phyloP scores from a whole-genome alignment of 2,113 vertebrate species.

The Oncorhynchus kisutch region DNA sequence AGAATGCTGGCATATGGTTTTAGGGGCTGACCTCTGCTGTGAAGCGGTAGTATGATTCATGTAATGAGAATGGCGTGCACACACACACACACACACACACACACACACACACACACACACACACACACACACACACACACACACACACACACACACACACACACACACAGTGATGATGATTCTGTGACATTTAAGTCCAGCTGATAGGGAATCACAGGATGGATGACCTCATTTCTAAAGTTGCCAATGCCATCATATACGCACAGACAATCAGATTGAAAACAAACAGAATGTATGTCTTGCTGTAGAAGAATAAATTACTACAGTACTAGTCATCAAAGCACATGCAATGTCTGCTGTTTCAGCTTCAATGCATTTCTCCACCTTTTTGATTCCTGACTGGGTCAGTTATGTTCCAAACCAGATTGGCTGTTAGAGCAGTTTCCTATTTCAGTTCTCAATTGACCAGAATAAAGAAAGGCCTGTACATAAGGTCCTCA shows the following conservation, averaged over 20 bases:
- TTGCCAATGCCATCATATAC: slow-evolving; percentile 42
- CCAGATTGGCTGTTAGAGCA: background rate
- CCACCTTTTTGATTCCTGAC: background rate
- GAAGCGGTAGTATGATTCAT: slow-evolving; percentile 55
- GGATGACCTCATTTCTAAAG: slow-evolving; percentile 58
- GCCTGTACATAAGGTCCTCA: no score
- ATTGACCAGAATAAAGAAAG: background rate
- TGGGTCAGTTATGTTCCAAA: background rate
- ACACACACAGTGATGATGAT: slow-evolving; percentile 25
- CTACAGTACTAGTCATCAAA: background rate
- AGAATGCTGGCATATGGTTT: slow-evolving; percentile 31
- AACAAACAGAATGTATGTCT: background rate
- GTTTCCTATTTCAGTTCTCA: background rate
- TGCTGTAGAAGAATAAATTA: background rate
- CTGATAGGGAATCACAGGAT: slow-evolving; percentile 54
- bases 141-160: slow-evolving; percentile 10
- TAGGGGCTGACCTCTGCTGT: slow-evolving; percentile 53
- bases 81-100: slow-evolving; percentile 14
- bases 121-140: slow-evolving; percentile 18
- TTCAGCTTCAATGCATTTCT: background rate
- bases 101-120: slow-evolving; percentile 1
- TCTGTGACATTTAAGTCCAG: slow-evolving; percentile 46
- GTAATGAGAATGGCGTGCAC: slow-evolving; percentile 15
- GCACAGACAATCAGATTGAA: background rate
- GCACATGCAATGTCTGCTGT: background rate